Conservation (phyloP, 2,888 invertebrate genomes). For the Escarpia spicata region DNA sequence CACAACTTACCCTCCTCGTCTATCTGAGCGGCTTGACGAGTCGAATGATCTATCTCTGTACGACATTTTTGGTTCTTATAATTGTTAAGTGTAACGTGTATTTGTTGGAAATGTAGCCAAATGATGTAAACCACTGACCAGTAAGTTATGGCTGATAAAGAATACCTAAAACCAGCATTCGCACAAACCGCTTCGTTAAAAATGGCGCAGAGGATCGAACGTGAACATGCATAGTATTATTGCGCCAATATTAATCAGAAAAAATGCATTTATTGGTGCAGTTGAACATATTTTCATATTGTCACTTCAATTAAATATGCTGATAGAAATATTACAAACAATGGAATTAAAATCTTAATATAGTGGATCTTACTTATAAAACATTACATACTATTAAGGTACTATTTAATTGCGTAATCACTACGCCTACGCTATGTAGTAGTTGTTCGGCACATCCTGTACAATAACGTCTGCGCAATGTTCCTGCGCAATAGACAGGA, state of each 20-base stretch:
- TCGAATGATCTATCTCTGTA: slow-evolving; percentile 37
- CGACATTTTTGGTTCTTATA: slow-evolving; percentile 31
- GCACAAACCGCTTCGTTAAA: not conserved
- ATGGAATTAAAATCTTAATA: not conserved
- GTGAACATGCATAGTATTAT: not conserved
- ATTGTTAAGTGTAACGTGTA: not conserved
- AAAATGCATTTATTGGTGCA: not conserved
- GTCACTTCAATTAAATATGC: not conserved
- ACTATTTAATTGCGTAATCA: not conserved
- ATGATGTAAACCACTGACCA: not conserved
- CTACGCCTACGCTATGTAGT: not conserved
- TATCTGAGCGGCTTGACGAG: slow-evolving; percentile 36
- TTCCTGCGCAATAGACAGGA: not conserved
- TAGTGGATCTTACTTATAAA: not conserved
- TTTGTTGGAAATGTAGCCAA: not conserved
- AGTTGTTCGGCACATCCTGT: slow-evolving; percentile 16
- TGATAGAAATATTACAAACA: not conserved
- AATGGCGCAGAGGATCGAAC: slow-evolving; percentile 3
- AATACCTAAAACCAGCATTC: not conserved
- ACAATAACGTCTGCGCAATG: not conserved
- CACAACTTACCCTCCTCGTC: slow-evolving; percentile 37
- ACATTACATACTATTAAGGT: not conserved
- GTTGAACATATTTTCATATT: not conserved
- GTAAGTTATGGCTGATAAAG: not conserved
- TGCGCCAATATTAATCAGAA: not conserved